These are phyloP conservation scores for Lissonota sp. DNA, from an alignment of 2,888 invertebrate genomes.

Conservation along the genomic window DNA sequence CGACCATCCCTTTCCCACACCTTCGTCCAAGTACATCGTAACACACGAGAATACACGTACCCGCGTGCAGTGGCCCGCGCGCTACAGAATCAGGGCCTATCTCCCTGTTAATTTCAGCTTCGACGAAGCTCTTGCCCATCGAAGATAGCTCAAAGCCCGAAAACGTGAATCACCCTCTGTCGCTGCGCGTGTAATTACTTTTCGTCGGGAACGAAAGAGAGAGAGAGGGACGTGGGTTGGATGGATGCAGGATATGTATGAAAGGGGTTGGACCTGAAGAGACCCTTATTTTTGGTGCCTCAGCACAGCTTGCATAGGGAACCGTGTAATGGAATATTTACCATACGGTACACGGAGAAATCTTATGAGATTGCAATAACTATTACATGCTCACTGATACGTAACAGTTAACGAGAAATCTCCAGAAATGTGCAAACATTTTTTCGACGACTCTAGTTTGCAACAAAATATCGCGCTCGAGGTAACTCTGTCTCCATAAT, in stretches of 20 bases:
- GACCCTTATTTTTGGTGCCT: constrained; percentile 26
- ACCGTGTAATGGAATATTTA: constrained; percentile 31
- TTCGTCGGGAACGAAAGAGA: constrained; percentile 28
- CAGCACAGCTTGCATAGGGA: constrained; percentile 23
- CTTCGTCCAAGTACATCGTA: constrained; percentile 41
- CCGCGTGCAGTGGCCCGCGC: not conserved
- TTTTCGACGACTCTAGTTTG: no score
- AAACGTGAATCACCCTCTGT: constrained; percentile 59
- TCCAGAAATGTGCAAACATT: no score
- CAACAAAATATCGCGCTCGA: no score
- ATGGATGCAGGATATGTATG: not conserved
- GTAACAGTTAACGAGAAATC: no score
- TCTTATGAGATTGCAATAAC: not conserved
- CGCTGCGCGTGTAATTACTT: constrained; percentile 64
- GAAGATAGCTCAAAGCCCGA: constrained; percentile 63
- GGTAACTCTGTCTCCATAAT: no score
- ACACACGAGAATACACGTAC: constrained; percentile 15
- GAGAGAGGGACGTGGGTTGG: constrained; percentile 3
- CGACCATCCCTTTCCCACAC: constrained; percentile 22
- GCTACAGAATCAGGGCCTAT: constrained; percentile 38
- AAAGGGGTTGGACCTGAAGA: not conserved
- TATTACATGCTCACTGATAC: not conserved
- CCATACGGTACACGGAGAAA: not conserved
- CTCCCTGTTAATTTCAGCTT: constrained; percentile 62
- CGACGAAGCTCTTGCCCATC: constrained; percentile 56